These are phyloP conservation scores for Tragelaphus imberbis DNA, from an alignment of 2,113 vertebrate species.

Conservation along the genomic window DNA sequence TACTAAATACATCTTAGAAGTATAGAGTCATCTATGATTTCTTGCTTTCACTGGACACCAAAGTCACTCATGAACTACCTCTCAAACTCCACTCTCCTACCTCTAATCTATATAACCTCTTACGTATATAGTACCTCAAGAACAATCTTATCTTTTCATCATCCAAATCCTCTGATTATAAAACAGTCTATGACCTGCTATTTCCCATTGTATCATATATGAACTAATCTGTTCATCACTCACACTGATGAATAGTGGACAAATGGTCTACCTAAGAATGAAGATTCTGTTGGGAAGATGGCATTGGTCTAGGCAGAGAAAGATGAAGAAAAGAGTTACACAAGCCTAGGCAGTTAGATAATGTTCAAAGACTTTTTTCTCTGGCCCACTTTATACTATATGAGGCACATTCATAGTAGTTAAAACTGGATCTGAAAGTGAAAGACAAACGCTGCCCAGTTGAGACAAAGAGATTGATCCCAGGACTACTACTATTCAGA, in stretches of 20 bases:
- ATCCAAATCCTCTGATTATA: neutral
- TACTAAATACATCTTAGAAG: neutral
- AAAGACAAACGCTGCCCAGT: neutral
- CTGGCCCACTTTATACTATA: neutral
- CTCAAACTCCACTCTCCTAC: neutral
- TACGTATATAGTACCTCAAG: neutral
- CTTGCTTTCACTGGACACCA: neutral
- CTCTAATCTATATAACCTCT: neutral
- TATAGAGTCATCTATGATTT: neutral
- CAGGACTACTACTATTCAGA: neutral
- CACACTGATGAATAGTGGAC: neutral
- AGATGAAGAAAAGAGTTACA: neutral
- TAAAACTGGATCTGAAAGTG: neutral
- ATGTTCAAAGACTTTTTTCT: neutral
- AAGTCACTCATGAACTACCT: neutral
- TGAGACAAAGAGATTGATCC: neutral
- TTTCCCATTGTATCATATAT: neutral
- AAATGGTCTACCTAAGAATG: neutral
- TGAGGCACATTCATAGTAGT: neutral
- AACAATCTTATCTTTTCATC: neutral
- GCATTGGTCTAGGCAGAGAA: neutral
- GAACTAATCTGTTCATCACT: neutral
- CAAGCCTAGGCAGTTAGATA: neutral
- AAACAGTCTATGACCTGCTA: neutral
- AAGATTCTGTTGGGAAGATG: neutral